phyloP scores from a whole-genome alignment of 1,140 invertebrate genomes.

The Megathymus violae region DNA sequence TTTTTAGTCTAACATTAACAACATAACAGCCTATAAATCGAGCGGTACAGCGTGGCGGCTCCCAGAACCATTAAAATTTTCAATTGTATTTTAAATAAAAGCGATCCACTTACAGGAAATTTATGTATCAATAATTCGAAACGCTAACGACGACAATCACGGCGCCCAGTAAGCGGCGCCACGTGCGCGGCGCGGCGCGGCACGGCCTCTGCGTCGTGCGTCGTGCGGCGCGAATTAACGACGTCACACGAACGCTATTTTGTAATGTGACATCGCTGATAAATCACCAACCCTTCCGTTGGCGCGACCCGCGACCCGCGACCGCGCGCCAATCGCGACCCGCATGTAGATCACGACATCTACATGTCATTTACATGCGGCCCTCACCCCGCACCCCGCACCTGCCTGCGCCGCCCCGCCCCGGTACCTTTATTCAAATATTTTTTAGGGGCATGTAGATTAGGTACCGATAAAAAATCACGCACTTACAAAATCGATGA shows the following conservation, averaged over 20 bases:
- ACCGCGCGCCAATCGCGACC: conserved; percentile 28
- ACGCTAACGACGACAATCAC: conserved; percentile 23
- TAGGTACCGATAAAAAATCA: conserved; percentile 36
- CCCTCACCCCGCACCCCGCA: conserved; percentile 20
- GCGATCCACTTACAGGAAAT: conserved; percentile 13
- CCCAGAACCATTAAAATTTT: conserved; percentile 6
- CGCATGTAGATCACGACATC: conserved; percentile 40
- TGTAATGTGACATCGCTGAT: conserved; percentile 33
- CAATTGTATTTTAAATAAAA: conserved; percentile 18
- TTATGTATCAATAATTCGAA: conserved; percentile 29
- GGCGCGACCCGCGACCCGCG: conserved; percentile 20
- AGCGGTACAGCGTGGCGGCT: background rate
- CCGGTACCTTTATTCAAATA: conserved; percentile 24
- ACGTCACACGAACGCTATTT: conserved; percentile 49
- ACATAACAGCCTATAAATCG: background rate
- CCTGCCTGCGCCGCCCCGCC: conserved; percentile 11
- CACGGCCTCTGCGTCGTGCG: no score
- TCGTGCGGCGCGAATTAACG: conserved; percentile 61
- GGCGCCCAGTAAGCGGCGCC: conserved; percentile 33
- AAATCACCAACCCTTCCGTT: conserved; percentile 37
- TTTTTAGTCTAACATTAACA: background rate
- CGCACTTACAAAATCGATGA: conserved; percentile 11
- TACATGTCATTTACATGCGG: conserved; percentile 39
- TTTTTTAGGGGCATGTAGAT: conserved; percentile 41
- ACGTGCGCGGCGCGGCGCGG: conserved; percentile 47